A percentile compares a stretch with the other conserved stretches of the same genome.
Conservation (phyloP, 2,888 invertebrate species). For the Acanthococcus lagerstroemiae region DNA sequence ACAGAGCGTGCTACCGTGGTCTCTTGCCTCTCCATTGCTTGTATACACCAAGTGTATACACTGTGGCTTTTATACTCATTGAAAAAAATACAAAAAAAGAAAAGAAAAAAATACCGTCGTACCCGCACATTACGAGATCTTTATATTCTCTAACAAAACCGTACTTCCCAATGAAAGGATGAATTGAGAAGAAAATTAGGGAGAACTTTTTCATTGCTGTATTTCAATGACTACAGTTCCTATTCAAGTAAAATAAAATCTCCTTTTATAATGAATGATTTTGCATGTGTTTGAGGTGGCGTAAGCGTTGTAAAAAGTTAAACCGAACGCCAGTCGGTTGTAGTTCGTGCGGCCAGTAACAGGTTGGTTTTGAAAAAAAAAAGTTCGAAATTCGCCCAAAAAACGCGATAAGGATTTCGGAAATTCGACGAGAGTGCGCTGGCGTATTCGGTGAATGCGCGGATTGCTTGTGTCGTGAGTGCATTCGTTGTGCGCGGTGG, state of each 20-base stretch:
- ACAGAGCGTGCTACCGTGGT: slow-evolving; percentile 3
- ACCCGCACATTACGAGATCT: slow-evolving; percentile 16
- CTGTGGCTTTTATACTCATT: neutral
- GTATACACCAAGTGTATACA: neutral
- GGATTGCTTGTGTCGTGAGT: too few relatives aligned
- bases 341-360: slow-evolving; percentile 16
- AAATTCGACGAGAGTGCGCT: too few relatives aligned
- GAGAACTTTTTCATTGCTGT: slow-evolving; percentile 20
- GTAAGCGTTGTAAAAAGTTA: slow-evolving; percentile 10
- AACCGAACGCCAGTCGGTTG: slow-evolving; percentile 23
- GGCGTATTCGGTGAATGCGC: too few relatives aligned
- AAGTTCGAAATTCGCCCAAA: too few relatives aligned
- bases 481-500: too few relatives aligned
- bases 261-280: slow-evolving; percentile 27
- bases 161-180: slow-evolving; percentile 24
- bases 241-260: slow-evolving; percentile 24
- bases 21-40: neutral
- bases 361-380: slow-evolving; percentile 17
- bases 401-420: too few relatives aligned
- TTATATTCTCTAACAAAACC: slow-evolving; percentile 18
- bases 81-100: neutral
- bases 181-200: slow-evolving; percentile 16
- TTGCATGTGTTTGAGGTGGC: slow-evolving; percentile 26
- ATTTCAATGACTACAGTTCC: slow-evolving; percentile 28
- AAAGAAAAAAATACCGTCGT: slow-evolving; percentile 1